Conservation (phyloP, 2,113 vertebrate species). For the Nibea coibor region DNA sequence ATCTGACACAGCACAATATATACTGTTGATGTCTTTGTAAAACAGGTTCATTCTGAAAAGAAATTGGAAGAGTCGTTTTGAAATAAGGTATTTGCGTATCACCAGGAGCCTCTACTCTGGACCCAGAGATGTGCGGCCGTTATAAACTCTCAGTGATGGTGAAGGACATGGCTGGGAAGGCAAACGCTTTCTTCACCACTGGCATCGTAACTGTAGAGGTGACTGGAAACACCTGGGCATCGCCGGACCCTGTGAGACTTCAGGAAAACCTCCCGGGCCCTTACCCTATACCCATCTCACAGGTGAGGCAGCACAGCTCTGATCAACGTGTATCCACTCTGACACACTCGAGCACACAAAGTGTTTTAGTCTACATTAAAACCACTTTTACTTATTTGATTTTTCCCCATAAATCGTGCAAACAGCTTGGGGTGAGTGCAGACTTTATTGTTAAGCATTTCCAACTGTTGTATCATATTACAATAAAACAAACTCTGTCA, state of each 20-base stretch:
- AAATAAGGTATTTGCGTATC: background rate
- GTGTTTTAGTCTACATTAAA: conserved; percentile 7
- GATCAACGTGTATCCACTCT: background rate
- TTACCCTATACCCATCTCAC: conserved; percentile 84
- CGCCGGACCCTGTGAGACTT: conserved; percentile 82
- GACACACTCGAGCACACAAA: background rate
- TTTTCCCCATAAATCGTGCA: conserved; percentile 3
- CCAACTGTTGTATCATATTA: conserved; percentile 50
- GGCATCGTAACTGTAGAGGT: conserved; percentile 82
- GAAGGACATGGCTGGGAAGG: conserved; percentile 86
- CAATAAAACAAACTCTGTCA: conserved; percentile 56
- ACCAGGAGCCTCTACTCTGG: conserved; percentile 81
- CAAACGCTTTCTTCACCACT: conserved; percentile 82
- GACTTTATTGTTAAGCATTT: conserved; percentile 27
- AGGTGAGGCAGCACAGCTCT: conserved; percentile 76
- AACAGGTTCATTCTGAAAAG: background rate
- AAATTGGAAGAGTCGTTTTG: background rate
- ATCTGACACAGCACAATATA: background rate
- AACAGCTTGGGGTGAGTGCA: conserved; percentile 7
- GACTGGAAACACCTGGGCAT: conserved; percentile 84
- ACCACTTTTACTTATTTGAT: conserved; percentile 15
- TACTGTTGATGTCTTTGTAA: background rate
- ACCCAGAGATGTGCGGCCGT: conserved; percentile 79
- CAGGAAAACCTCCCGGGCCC: conserved; percentile 84
- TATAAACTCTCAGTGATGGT: conserved; percentile 86